phyloP scores from a whole-genome alignment of 2,797 vertebrate species.

The Decapterus maruadsi region DNA sequence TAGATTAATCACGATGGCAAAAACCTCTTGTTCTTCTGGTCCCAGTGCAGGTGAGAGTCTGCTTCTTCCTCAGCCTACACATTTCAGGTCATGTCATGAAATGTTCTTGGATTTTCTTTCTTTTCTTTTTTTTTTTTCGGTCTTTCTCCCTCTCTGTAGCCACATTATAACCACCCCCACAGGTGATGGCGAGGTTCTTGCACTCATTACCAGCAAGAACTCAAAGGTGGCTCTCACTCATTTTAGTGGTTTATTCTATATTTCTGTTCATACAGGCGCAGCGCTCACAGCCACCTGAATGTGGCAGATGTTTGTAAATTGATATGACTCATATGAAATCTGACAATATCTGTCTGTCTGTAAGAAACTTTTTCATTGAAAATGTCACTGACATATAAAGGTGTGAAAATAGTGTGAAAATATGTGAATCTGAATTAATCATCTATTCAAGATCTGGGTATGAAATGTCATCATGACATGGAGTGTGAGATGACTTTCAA shows the following conservation, averaged over 20 bases:
- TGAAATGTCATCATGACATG: constrained; percentile 77
- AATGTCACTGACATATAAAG: constrained; percentile 46
- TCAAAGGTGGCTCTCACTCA: constrained; percentile 39
- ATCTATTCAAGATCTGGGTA: constrained; percentile 51
- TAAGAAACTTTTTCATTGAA: constrained; percentile 31
- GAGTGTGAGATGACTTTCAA: constrained; percentile 69
- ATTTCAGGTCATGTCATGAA: constrained; percentile 26
- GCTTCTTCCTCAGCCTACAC: constrained; percentile 18
- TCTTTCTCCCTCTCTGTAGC: constrained; percentile 17
- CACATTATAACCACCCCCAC: constrained; percentile 24
- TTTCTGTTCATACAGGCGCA: constrained; percentile 3
- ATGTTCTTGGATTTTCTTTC: constrained; percentile 28
- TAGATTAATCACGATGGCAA: constrained; percentile 6
- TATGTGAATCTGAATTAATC: constrained; percentile 61
- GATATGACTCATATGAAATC: constrained; percentile 34
- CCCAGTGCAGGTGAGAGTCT: constrained; percentile 23
- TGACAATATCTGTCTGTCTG: not conserved
- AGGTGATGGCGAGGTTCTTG: constrained; percentile 31
- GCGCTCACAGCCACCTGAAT: constrained; percentile 26
- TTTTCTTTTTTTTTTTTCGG: not conserved
- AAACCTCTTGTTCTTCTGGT: constrained; percentile 7
- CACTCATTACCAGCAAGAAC: constrained; percentile 53
- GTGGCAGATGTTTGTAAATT: constrained; percentile 30
- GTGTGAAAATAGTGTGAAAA: constrained; percentile 53
- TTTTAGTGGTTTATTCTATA: constrained; percentile 31